Percentiles rank a stretch among this genome's conserved stretches.
These are phyloP conservation scores for Cinara cedri DNA, from an alignment of 2,888 invertebrate species.

Conservation along the genomic window DNA sequence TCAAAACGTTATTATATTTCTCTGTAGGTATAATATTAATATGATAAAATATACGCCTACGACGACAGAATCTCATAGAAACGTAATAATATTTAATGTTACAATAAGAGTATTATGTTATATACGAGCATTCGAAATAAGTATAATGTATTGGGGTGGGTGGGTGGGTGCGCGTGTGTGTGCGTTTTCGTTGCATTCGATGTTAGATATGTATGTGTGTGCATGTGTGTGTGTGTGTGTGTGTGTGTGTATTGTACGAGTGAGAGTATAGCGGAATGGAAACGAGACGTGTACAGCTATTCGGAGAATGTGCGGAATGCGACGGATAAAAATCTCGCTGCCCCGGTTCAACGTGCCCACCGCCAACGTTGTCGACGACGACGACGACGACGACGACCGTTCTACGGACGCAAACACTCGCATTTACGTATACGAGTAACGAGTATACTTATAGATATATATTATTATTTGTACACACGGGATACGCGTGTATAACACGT, in stretches of 20 bases:
- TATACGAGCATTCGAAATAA: too few species aligned
- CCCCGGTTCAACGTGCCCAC: conserved; percentile 55
- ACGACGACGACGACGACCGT: conserved; percentile 23
- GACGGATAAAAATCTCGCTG: conserved; percentile 56
- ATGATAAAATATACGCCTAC: too few species aligned
- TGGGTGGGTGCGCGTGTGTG: background rate
- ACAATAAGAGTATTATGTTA: too few species aligned
- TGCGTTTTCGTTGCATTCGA: too few species aligned
- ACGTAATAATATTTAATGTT: too few species aligned
- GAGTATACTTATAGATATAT: background rate
- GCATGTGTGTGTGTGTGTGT: background rate
- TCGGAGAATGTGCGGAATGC: conserved; percentile 54
- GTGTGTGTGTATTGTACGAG: background rate
- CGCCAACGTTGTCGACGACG: conserved; percentile 21
- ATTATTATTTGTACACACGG: background rate
- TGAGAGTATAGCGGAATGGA: conserved; percentile 46
- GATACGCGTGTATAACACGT: background rate
- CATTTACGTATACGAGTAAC: conserved; percentile 20
- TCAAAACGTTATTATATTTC: too few species aligned
- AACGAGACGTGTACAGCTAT: conserved; percentile 47
- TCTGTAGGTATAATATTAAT: too few species aligned
- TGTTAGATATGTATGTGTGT: background rate
- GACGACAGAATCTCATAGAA: too few species aligned
- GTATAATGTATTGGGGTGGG: too few species aligned
- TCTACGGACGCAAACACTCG: conserved; percentile 41